Evolutionary conservation across 1,140 invertebrate species (phyloP).

Genomic region (Ips typographus): DNA sequence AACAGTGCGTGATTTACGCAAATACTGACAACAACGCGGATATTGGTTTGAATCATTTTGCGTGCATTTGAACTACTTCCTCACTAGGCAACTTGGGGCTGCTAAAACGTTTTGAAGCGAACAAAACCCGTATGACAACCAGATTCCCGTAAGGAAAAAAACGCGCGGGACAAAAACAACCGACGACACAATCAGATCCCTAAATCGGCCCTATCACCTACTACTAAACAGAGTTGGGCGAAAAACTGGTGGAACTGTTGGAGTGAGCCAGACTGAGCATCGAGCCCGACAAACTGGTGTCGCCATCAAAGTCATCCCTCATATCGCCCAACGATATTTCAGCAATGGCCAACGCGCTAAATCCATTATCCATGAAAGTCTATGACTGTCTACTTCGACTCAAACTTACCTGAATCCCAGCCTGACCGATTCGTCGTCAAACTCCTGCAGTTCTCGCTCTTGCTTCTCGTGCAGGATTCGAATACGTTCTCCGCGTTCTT

Average conservation of each 20-base stretch:
- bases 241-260: conserved; percentile 88
- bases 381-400: neutral
- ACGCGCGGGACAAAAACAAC: neutral
- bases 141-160: neutral
- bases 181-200: neutral
- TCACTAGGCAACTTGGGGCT: neutral
- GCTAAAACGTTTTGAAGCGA: neutral
- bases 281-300: conserved; percentile 88
- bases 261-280: conserved; percentile 92
- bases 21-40: too few species aligned
- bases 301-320: conserved; percentile 82
- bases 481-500: conserved; percentile 86
- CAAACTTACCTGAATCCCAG: conserved; percentile 81
- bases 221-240: conserved; percentile 71
- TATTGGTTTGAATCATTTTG: too few species aligned
- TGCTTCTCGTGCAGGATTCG: conserved; percentile 86
- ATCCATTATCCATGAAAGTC: too few species aligned
- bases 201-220: neutral
- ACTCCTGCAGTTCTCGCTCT: conserved; percentile 85
- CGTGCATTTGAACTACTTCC: neutral
- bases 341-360: conserved; percentile 71
- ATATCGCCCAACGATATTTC: conserved; percentile 90
- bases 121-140: neutral
- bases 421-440: conserved; percentile 90
- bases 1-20: too few species aligned